Base-by-base conservation (phyloP, 2,113 vertebrate genomes). In the Brachyistius frenatus region DNA sequence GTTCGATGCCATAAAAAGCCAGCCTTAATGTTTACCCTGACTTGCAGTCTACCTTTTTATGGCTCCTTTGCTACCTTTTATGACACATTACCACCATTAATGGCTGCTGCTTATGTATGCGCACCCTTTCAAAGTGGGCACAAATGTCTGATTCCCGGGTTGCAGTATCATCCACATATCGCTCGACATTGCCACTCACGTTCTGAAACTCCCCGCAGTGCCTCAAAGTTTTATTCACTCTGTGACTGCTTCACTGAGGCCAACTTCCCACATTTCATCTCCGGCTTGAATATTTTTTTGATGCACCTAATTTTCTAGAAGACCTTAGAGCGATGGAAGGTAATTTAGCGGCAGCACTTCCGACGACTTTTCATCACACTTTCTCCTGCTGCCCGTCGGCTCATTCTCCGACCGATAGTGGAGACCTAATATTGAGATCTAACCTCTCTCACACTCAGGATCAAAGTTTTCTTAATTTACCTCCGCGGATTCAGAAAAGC, bases 331-430 rank as follows among this genome's bases (percentile, higher is more conserved):
- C 69, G 49, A 10, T 73, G 61, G 73, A 78, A 73, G 64, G 52
- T 60, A 15, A 83, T 85, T 89, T 66, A 73, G 35, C 57, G 39
- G 72, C 41, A 70, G 78, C 65, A 36, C 49, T 47, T 54, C 23
- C 76, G 47, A 50, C 44, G 68, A 49, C 39, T 62, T 73, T 72
- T 57, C 60, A 78, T 74, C 68, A 47, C 11, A 50, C 44, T 66
- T 70, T 14, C 54, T 66, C 11, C 64, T 46, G 37, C 73, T 70
- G 70, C 66, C 54, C 4, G 30, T 41, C 32, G 32, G 30, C 50
- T 77, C 49, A 7, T 58, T 78, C 31, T 67, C 44, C 54, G 54
- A 63, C n/a, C 62, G 37, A 76, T 15, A n/a, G 4, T 0, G 2
- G 35, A 64, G 76, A 55, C 44, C 32, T 13, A 35, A 60, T 23